Base-by-base conservation (phyloP, 2,113 vertebrate species). In the Bos javanicus region DNA sequence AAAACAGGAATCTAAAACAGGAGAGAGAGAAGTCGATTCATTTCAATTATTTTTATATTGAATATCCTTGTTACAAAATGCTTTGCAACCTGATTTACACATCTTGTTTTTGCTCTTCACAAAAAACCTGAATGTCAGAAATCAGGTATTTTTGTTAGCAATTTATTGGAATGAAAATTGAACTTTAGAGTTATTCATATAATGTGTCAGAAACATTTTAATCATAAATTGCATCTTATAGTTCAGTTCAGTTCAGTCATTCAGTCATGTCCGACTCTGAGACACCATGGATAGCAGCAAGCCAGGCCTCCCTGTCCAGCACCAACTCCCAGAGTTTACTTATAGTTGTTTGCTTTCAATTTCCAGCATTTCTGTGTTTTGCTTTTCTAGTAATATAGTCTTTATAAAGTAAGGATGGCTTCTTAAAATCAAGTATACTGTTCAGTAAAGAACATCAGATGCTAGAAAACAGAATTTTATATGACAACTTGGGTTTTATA, bases 381-480 rank as follows among this genome's bases (percentile, higher is more conserved):
- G 0, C 19, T 90, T 78, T 83, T 3, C 3, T 2, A 39, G 11
- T 33, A 30, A n/a, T 39, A 33, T 1, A 59, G 1, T 10, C 7
- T 74, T 85, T 84, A 60, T 50, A 43, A 82, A 86, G 15, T 43
- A 48, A 17, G 11, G 19, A 2, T 46, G 2, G 0, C 4, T 81
- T 89, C 25, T 59, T 76, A 64, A 83, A 92, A 82, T 86, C 10
- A 86, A 90, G 5, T 57, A 85, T 12, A 57, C 0, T 80, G 1
- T 2, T 76, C 33, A 95, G 23, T 17, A 86, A 90, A 59, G 7
- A 60, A 23, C 59, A 48, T 14, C 39, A 25, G 14, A 11, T 36
- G 52, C 30, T 1, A 82, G 71, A 87, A 97, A 91, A 39, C 56
- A 90, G 21, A 93, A 76, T 78, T 59, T 52, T 43, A 39, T 80